Evolutionary conservation across 2,797 vertebrate genomes (phyloP).

Genomic region (Notolabrus celidotus): DNA sequence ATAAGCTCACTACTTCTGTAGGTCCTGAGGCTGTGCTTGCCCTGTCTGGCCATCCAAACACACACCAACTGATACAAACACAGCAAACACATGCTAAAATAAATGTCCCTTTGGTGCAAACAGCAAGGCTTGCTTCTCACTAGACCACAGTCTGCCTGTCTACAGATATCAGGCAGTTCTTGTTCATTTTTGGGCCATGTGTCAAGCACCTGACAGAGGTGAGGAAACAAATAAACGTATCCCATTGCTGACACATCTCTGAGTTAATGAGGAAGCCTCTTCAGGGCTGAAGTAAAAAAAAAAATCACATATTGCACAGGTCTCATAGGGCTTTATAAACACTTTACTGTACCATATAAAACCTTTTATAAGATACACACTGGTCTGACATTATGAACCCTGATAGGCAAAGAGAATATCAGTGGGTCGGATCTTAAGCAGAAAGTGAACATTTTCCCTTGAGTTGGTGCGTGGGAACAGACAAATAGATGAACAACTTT

Average conservation of each 20-base stretch:
- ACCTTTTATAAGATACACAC: too few species aligned
- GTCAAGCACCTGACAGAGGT: conserved; percentile 17
- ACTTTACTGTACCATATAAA: neutral
- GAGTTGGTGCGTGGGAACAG: too few species aligned
- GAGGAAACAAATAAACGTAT: conserved; percentile 10
- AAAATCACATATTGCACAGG: too few species aligned
- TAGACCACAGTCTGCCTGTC: conserved; percentile 1
- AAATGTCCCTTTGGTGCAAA: neutral
- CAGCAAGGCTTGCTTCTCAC: conserved; percentile 10
- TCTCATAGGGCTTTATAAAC: neutral
- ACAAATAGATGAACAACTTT: too few species aligned
- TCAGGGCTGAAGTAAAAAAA: neutral
- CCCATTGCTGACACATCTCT: neutral
- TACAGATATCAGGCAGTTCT: conserved; percentile 1
- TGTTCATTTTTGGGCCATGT: conserved; percentile 2
- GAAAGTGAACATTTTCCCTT: too few species aligned
- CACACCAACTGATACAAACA: conserved; percentile 23
- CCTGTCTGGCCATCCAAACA: conserved; percentile 2
- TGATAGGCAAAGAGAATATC: too few species aligned
- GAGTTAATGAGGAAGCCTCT: conserved; percentile 1
- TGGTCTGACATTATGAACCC: too few species aligned
- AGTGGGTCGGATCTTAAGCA: too few species aligned
- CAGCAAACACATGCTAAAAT: conserved; percentile 18
- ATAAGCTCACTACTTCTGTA: conserved; percentile 64
- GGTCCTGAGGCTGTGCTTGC: conserved; percentile 47